These are phyloP conservation scores for Keiferia lycopersicella DNA, from an alignment of 2,888 invertebrate genomes.

Conservation along the genomic window DNA sequence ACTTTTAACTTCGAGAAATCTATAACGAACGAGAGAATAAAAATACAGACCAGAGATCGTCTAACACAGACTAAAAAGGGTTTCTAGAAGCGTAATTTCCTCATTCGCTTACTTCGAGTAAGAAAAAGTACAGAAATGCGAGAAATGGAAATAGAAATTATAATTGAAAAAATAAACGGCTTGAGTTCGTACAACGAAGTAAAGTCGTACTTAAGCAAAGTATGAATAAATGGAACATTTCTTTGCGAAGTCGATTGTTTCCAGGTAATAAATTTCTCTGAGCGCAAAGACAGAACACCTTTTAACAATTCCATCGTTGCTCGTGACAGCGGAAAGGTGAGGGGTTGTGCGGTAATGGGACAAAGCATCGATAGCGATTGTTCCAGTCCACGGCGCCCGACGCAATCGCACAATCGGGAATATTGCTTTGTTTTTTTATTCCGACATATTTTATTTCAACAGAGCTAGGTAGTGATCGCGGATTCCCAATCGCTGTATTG, in stretches of 20 bases:
- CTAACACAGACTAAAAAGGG: background rate
- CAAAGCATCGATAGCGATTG: conserved; percentile 38
- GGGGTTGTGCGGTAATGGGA: conserved; percentile 37
- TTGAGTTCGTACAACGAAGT: background rate
- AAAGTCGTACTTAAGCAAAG: conserved; percentile 14
- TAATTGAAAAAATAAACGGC: conserved; percentile 7
- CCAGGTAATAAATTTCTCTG: conserved; percentile 22
- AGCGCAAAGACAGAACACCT: conserved; percentile 28
- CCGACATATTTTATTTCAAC: conserved; percentile 3
- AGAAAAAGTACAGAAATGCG: background rate
- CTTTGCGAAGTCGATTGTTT: conserved; percentile 10
- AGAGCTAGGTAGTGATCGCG: background rate
- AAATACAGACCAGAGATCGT: background rate
- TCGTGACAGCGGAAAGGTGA: conserved; percentile 37
- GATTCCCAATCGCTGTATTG: background rate
- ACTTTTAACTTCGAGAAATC: background rate
- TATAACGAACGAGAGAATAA: background rate
- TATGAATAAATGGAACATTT: conserved; percentile 21
- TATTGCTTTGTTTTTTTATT: conserved; percentile 34
- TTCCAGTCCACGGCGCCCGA: conserved; percentile 31
- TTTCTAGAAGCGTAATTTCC: background rate
- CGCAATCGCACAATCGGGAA: conserved; percentile 31
- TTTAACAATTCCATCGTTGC: conserved; percentile 40
- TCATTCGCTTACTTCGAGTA: background rate
- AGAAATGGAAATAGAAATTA: conserved; percentile 8